Evolutionary conservation across 2,888 invertebrate genomes (phyloP).

Genomic region (Heliconius ismenius): DNA sequence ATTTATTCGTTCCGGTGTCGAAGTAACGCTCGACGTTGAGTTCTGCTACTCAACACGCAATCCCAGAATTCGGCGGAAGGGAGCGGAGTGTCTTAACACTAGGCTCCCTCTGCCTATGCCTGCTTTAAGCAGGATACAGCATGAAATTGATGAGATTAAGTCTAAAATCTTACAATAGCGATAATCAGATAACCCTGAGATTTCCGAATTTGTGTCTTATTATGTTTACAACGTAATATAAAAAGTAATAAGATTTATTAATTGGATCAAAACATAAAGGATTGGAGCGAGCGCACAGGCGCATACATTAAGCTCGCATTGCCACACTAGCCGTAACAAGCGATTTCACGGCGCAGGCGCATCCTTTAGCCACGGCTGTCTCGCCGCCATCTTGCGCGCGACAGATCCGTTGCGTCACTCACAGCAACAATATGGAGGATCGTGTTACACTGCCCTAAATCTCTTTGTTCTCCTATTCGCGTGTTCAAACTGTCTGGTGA

Average conservation of each 20-base stretch:
- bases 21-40: too few relatives aligned
- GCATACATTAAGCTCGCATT: constrained; percentile 46
- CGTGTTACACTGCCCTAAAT: constrained; percentile 78
- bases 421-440: constrained; percentile 66
- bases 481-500: constrained; percentile 53
- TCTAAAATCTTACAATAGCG: too few relatives aligned
- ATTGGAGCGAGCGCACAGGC: constrained; percentile 43
- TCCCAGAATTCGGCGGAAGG: too few relatives aligned
- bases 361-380: constrained; percentile 79
- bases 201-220: not conserved
- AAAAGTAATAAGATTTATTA: constrained; percentile 17
- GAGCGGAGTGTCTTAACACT: too few relatives aligned
- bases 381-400: constrained; percentile 68
- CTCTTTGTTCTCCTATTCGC: constrained; percentile 70
- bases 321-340: constrained; percentile 61
- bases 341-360: constrained; percentile 75
- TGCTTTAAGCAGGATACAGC: too few relatives aligned
- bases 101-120: too few relatives aligned
- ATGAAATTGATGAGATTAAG: too few relatives aligned
- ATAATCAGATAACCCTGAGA: not conserved
- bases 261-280: constrained; percentile 44
- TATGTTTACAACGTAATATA: not conserved
- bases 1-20: too few relatives aligned
- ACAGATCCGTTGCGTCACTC: constrained; percentile 73
- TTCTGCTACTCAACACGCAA: too few relatives aligned